phyloP scores from a whole-genome alignment of 2,797 vertebrate species.

The Salarias fasciatus region DNA sequence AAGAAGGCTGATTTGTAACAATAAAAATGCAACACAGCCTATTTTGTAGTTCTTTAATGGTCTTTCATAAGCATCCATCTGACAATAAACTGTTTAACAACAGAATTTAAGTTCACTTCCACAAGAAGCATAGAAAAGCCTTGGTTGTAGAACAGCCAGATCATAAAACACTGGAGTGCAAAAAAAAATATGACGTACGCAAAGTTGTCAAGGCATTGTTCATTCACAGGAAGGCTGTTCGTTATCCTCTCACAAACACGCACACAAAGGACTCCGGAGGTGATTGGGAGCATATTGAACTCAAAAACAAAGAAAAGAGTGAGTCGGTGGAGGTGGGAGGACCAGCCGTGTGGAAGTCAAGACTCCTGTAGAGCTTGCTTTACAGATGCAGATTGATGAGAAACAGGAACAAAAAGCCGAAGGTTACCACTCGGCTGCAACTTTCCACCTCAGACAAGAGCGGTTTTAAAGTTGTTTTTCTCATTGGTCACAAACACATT shows the following conservation, averaged over 20 bases:
- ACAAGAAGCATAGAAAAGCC: conserved; percentile 80
- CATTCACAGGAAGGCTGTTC: conserved; percentile 36
- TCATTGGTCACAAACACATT: conserved; percentile 14
- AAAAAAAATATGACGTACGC: too few species aligned
- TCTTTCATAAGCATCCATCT: conserved; percentile 37
- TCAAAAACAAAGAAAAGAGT: conserved; percentile 50
- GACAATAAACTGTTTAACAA: conserved; percentile 75
- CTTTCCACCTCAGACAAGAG: conserved; percentile 39
- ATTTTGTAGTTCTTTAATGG: conserved; percentile 31
- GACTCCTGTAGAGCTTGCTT: conserved; percentile 58
- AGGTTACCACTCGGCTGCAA: conserved; percentile 30
- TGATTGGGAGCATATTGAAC: conserved; percentile 52
- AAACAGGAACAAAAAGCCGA: conserved; percentile 46
- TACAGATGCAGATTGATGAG: conserved; percentile 66
- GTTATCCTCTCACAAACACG: conserved; percentile 32
- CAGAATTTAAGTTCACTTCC: conserved; percentile 76
- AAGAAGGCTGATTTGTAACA: conserved; percentile 14
- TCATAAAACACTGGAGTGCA: conserved; percentile 1
- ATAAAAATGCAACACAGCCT: conserved; percentile 18
- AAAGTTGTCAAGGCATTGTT: conserved; percentile 12
- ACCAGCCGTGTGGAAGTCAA: conserved; percentile 36
- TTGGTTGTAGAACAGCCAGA: conserved; percentile 6
- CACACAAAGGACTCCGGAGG: conserved; percentile 23
- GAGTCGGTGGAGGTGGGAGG: conserved; percentile 12
- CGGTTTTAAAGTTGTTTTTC: conserved; percentile 36